A percentile compares a stretch with the other conserved stretches of the same genome.
These are phyloP conservation scores for Charanyca ferruginea DNA, from an alignment of 2,888 invertebrate genomes.

Conservation along the genomic window DNA sequence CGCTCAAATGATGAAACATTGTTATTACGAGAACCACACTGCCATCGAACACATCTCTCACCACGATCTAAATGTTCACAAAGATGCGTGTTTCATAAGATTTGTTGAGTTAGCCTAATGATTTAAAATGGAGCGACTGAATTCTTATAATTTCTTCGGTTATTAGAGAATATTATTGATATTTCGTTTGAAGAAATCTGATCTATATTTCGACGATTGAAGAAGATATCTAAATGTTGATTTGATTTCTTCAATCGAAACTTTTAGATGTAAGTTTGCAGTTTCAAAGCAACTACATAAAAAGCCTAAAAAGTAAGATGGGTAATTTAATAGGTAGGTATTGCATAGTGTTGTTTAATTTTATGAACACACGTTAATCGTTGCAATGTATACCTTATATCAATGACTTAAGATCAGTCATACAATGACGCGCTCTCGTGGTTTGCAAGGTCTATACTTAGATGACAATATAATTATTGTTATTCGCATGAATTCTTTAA, in stretches of 20 bases:
- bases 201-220: neutral
- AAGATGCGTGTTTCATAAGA: constrained; percentile 35
- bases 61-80: constrained; percentile 39
- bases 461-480: constrained; percentile 18
- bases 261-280: constrained; percentile 37
- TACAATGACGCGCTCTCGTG: neutral
- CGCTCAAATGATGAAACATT: constrained; percentile 58
- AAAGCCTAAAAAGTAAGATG: constrained; percentile 3
- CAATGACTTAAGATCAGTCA: neutral
- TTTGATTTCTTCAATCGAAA: constrained; percentile 36
- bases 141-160: constrained; percentile 55
- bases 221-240: neutral
- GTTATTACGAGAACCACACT: constrained; percentile 56
- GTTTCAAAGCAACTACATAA: constrained; percentile 24
- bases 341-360: neutral
- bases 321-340: constrained; percentile 1
- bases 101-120: constrained; percentile 48
- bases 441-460: neutral
- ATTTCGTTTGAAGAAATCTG: constrained; percentile 38
- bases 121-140: constrained; percentile 61
- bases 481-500: neutral
- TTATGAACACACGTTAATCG: neutral
- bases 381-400: neutral
- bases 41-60: constrained; percentile 46
- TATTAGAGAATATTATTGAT: constrained; percentile 35